Base-by-base conservation (phyloP, 2,113 vertebrate species). In the Pyxicephalus adspersus region DNA sequence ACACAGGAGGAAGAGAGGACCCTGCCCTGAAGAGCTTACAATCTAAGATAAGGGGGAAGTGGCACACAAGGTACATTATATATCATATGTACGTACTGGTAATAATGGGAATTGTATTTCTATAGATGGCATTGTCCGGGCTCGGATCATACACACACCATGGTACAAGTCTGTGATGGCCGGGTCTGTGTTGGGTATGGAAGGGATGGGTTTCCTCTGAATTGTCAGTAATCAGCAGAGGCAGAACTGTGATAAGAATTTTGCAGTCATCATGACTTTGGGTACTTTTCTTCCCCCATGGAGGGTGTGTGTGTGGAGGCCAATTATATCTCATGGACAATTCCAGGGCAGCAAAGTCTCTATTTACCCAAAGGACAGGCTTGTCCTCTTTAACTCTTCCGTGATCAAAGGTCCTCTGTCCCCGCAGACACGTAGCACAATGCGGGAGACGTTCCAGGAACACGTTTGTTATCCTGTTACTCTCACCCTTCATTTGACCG, bases 401-500 rank as follows among this genome's bases (percentile, higher is more conserved):
- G 38, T 8, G 8, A 38, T 8, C 38, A 8, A 1, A 9, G 38
- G 4, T 4, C 38, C 11, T 38, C 11, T 38, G 4, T 38, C 8
- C 6, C 11, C 38, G 11, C 3, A 51, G 34, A 51, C 9, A 45
- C 28, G n/a, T 66, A 34, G 29, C 11, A 64, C 61, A 77, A 54
- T 29, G 51, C 17, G 29, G 54, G 26, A 6, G 19, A 22, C 25
- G n/a, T 20, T n/a, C 51, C 70, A 52, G 9, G 15, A 38, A 15
- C 45, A 29, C 52, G 20, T 51, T 74, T 50, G 28, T 4, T 68
- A 58, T 45, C 29, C 9, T 60, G 20, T 60, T 23, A 11, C 55
- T 70, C 9, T 18, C 18, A 60, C 5, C 65, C 57, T 80, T 80
- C 22, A 26, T 60, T 51, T 60, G 54, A 80, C 77, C 54, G 68